Evolutionary conservation across 2,888 invertebrate genomes (phyloP).

Genomic region (Andrena haemorrhoa): DNA sequence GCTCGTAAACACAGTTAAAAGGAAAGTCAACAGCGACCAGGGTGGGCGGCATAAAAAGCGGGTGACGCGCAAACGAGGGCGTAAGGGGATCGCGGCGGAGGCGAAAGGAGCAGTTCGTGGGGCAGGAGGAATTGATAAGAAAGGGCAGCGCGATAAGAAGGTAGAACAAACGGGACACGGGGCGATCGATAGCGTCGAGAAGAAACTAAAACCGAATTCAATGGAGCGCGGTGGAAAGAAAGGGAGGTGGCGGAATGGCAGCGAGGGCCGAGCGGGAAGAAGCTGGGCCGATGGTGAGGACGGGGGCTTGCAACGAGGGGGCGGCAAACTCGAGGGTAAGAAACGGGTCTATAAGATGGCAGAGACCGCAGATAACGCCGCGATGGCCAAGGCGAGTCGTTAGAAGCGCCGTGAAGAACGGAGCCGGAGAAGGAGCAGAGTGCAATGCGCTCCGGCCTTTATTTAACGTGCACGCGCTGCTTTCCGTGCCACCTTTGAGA

Average conservation of each 20-base stretch:
- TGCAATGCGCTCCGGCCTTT: conserved; percentile 40
- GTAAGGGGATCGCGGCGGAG: conserved; percentile 16
- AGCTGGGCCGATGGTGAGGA: not conserved
- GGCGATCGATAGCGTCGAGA: conserved; percentile 35
- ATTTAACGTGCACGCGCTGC: conserved; percentile 52
- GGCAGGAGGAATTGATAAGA: conserved; percentile 45
- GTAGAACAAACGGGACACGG: conserved; percentile 26
- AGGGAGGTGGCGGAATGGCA: not conserved
- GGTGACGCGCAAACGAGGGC: conserved; percentile 35
- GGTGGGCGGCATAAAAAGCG: no score
- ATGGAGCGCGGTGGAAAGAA: conserved; percentile 25
- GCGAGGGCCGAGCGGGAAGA: no score
- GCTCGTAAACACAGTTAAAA: conserved; percentile 48
- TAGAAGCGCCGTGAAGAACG: conserved; percentile 7
- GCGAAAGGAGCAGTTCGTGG: conserved; percentile 2
- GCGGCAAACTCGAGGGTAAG: not conserved
- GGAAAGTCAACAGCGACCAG: conserved; percentile 47
- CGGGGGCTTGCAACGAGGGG: conserved; percentile 4
- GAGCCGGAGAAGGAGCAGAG: conserved; percentile 26
- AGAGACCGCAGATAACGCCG: conserved; percentile 29
- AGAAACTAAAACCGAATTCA: conserved; percentile 47
- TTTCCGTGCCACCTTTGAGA: conserved; percentile 61
- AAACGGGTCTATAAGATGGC: not conserved
- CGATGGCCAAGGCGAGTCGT: conserved; percentile 30
- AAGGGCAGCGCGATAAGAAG: conserved; percentile 30